Percentiles rank a stretch among this genome's conserved stretches.
Conservation (phyloP, 2,888 invertebrate species). For the Congeria kusceri region DNA sequence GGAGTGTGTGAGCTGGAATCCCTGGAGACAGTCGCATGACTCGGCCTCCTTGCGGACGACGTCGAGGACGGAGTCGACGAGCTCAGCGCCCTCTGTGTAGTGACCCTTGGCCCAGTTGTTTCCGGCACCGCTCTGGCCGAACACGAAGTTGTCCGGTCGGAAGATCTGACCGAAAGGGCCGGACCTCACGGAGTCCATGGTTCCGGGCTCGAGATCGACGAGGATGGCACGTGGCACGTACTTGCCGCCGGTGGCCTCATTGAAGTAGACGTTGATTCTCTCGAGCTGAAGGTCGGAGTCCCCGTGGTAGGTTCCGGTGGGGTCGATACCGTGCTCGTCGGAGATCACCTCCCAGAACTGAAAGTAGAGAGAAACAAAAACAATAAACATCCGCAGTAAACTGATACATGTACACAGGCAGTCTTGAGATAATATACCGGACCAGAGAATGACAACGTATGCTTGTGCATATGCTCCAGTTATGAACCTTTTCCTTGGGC, state of each 20-base stretch:
- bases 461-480: too few species aligned
- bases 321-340: constrained; percentile 5
- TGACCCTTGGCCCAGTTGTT: too few species aligned
- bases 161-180: constrained; percentile 4
- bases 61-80: constrained; percentile 8
- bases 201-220: constrained; percentile 6
- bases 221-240: constrained; percentile 3
- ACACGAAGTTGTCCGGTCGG: constrained; percentile 6
- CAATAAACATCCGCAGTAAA: too few species aligned
- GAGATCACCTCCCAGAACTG: too few species aligned
- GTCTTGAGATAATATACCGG: too few species aligned
- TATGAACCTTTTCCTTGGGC: too few species aligned
- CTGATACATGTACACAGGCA: too few species aligned
- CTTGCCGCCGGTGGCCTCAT: constrained; percentile 3
- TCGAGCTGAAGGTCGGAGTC: constrained; percentile 6
- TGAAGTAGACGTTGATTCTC: constrained; percentile 4
- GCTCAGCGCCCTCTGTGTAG: constrained; percentile 10
- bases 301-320: constrained; percentile 6
- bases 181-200: constrained; percentile 4
- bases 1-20: constrained; percentile 8
- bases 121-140: constrained; percentile 5
- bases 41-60: constrained; percentile 4
- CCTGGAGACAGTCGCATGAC: constrained; percentile 1
- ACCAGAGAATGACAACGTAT: too few species aligned
- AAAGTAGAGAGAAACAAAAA: too few species aligned